Evolutionary conservation across 2,888 invertebrate genomes (phyloP).

Genomic region (Brachylomia viminalis): DNA sequence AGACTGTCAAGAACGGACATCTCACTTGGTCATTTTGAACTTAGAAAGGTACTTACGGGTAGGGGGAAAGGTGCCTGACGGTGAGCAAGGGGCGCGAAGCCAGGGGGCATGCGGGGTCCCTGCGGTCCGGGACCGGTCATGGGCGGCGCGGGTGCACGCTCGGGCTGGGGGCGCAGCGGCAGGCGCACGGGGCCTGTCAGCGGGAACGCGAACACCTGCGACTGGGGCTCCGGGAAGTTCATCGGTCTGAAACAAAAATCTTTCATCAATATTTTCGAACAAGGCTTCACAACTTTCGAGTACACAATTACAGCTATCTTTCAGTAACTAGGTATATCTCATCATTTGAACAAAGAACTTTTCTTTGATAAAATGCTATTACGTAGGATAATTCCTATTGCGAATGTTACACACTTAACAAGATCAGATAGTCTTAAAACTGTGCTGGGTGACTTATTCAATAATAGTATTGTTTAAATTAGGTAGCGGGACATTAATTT

Average conservation of each 20-base stretch:
- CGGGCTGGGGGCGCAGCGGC: slow-evolving; percentile 85
- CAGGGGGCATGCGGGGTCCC: slow-evolving; percentile 80
- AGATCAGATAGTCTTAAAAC: neutral
- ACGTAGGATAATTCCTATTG: neutral
- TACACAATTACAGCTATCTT: neutral
- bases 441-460: neutral
- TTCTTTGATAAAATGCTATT: neutral
- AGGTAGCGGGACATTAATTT: slow-evolving; percentile 31
- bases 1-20: neutral
- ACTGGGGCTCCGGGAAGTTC: slow-evolving; percentile 87
- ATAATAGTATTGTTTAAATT: slow-evolving; percentile 7
- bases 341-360: neutral
- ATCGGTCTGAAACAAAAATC: slow-evolving; percentile 77
- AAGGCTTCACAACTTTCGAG: neutral
- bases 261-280: slow-evolving; percentile 21
- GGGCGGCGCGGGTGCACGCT: slow-evolving; percentile 73
- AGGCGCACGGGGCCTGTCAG: slow-evolving; percentile 87
- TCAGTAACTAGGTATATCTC: neutral
- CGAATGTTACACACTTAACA: neutral
- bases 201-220: slow-evolving; percentile 89
- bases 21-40: neutral
- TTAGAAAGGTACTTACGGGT: slow-evolving; percentile 78
- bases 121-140: slow-evolving; percentile 75
- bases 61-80: slow-evolving; percentile 84
- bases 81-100: slow-evolving; percentile 72